phyloP scores from a whole-genome alignment of 2,888 invertebrate species.

The Blastobasis lacticolella region DNA sequence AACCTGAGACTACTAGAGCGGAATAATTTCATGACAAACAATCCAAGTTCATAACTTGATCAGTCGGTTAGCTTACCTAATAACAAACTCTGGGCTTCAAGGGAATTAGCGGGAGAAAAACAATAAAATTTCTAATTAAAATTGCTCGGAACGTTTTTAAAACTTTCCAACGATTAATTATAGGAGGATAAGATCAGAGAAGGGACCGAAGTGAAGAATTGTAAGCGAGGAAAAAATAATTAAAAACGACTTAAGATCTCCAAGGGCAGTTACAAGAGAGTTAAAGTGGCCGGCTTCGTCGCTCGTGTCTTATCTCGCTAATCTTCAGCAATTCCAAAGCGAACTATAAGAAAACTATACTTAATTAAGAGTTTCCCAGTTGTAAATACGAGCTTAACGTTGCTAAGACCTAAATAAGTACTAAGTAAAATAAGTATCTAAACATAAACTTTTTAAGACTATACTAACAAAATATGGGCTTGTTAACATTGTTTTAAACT shows the following conservation, averaged over 20 bases:
- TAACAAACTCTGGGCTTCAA: too few species aligned
- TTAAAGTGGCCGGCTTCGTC: slow-evolving; percentile 7
- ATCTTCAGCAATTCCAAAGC: slow-evolving; percentile 5
- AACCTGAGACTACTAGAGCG: too few species aligned
- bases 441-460: too few species aligned
- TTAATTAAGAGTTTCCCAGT: slow-evolving; percentile 23
- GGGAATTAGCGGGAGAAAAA: too few species aligned
- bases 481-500: too few species aligned
- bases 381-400: not conserved
- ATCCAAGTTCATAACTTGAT: too few species aligned
- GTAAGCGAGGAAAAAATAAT: slow-evolving; percentile 18
- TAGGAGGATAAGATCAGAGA: slow-evolving; percentile 14
- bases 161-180: slow-evolving; percentile 10
- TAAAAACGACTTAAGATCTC: slow-evolving; percentile 16
- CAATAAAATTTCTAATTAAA: too few species aligned
- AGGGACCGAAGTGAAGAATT: slow-evolving; percentile 21
- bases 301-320: slow-evolving; percentile 1
- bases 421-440: too few species aligned
- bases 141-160: not conserved
- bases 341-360: slow-evolving; percentile 13
- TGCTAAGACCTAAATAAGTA: too few species aligned
- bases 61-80: too few species aligned
- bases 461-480: too few species aligned
- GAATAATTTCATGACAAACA: too few species aligned
- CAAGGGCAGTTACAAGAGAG: slow-evolving; percentile 12